Base-by-base conservation (phyloP, 2,113 vertebrate genomes). In the Candoia aspera region DNA sequence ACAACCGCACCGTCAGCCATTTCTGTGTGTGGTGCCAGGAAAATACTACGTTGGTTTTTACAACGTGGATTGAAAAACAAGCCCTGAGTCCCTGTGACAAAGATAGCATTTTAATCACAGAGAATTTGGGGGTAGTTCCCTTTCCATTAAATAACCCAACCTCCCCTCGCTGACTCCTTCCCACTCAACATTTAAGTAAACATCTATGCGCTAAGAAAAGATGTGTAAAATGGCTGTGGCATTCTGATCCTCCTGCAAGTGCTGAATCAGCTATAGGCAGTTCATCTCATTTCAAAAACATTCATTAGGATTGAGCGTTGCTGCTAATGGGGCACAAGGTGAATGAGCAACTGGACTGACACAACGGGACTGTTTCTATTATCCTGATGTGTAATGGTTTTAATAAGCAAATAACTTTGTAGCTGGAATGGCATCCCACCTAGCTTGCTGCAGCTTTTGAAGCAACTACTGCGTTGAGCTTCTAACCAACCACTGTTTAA, bases 11-110 rank as follows among this genome's bases (percentile, higher is more conserved):
- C 37, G 85, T 95, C 93, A 92, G 92, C 89, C 88, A 86, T 94
- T 95, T 95, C 57, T 42, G 29, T 24, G 10, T 57, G 37, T 2
- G 0, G 64, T 94, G 95, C 96, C 95, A 96, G 94, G 95, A 96
- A 96, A 97, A 96, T 94, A 92, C 62, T 94, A 0, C 0, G 1
- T 84, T 94, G 73, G 0, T 37, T 96, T 94, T 96, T 92, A 94
- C 60, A 89, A 93, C 89, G 90, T 62, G 91, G 62, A 26, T 29
- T 29, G 6, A 68, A 89, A 91, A 89, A 91, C 57, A 90, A 91
- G 53, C 21, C 86, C 21, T 19, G 29, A 37, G 49, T 9, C 68
- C 17, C 19, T 53, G n/a, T 91, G 53, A 68, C 58, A 95, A 91
- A 95, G 84, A 60, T 93, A 92, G 68, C 59, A 91, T 95, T 95